Evolutionary conservation across 2,888 invertebrate species (phyloP).

Genomic region (Drosophila merina): DNA sequence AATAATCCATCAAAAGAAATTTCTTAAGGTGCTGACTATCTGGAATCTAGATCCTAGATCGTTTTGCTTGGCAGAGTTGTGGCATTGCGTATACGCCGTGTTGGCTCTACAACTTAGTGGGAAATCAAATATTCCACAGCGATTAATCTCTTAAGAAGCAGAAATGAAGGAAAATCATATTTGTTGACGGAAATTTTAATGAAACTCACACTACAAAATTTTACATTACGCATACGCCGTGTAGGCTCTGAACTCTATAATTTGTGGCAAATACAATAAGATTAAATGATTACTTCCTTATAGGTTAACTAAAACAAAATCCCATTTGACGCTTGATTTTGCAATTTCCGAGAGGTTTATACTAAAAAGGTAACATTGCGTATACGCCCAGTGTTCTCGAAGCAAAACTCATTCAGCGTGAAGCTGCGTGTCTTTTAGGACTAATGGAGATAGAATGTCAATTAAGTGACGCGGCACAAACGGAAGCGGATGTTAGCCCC

Average conservation of each 20-base stretch:
- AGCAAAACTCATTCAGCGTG: slow-evolving; percentile 6
- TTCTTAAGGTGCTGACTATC: slow-evolving; percentile 9
- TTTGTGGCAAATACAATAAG: too few species aligned
- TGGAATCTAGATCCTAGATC: slow-evolving; percentile 24
- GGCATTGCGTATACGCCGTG: slow-evolving; percentile 16
- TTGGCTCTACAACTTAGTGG: not conserved
- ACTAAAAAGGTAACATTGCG: not conserved
- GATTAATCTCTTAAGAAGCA: not conserved
- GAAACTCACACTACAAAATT: too few species aligned
- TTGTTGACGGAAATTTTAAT: too few species aligned
- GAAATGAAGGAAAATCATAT: not conserved
- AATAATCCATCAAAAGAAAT: slow-evolving; percentile 18
- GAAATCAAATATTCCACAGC: not conserved
- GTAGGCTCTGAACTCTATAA: not conserved
- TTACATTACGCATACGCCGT: slow-evolving; percentile 7
- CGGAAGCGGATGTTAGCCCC: slow-evolving; percentile 14
- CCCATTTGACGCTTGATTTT: too few species aligned
- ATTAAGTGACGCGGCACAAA: slow-evolving; percentile 17
- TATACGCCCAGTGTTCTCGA: slow-evolving; percentile 5
- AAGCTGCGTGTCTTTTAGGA: slow-evolving; percentile 3
- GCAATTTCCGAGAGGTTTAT: too few species aligned
- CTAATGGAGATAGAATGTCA: slow-evolving; percentile 36
- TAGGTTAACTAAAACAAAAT: too few species aligned
- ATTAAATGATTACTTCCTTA: too few species aligned
- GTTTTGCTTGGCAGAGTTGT: not conserved